A percentile compares a stretch with the other conserved stretches of the same genome.
These are phyloP conservation scores for Aphidoletes aphidimyza DNA, from an alignment of 2,888 invertebrate genomes.

Conservation along the genomic window DNA sequence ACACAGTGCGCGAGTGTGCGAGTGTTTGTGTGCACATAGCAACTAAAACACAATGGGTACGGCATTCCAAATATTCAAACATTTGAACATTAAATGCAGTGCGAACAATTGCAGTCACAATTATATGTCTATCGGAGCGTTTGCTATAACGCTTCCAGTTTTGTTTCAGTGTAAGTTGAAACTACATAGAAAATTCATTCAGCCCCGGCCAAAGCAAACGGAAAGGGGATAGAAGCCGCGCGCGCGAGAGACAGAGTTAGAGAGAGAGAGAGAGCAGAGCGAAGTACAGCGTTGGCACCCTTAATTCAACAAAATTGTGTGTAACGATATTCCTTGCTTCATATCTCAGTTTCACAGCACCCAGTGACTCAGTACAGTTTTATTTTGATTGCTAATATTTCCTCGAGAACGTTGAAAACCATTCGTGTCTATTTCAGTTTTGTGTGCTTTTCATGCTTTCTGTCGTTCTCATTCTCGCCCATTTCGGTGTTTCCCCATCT, in stretches of 20 bases:
- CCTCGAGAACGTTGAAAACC: neutral
- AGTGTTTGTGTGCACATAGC: too few species aligned
- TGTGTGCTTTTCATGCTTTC: neutral
- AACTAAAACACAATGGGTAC: too few species aligned
- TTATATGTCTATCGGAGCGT: neutral
- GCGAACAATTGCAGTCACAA: neutral
- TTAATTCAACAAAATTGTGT: neutral
- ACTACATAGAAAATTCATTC: too few species aligned
- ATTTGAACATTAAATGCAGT: neutral
- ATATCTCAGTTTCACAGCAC: neutral
- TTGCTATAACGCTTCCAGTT: too few species aligned
- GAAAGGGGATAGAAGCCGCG: too few species aligned
- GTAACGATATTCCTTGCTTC: neutral
- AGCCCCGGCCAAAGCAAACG: too few species aligned
- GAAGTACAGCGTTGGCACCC: neutral
- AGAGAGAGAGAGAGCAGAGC: neutral
- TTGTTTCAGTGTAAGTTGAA: too few species aligned
- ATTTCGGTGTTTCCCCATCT: neutral
- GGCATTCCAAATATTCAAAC: neutral
- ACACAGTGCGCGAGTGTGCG: too few species aligned
- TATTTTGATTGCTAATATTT: constrained; percentile 42
- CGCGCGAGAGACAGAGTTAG: neutral
- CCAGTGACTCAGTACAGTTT: neutral
- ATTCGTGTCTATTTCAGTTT: neutral
- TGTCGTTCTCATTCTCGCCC: neutral